Evolutionary conservation across 2,113 vertebrate species (phyloP).

Genomic region (Crotalus helleri): DNA sequence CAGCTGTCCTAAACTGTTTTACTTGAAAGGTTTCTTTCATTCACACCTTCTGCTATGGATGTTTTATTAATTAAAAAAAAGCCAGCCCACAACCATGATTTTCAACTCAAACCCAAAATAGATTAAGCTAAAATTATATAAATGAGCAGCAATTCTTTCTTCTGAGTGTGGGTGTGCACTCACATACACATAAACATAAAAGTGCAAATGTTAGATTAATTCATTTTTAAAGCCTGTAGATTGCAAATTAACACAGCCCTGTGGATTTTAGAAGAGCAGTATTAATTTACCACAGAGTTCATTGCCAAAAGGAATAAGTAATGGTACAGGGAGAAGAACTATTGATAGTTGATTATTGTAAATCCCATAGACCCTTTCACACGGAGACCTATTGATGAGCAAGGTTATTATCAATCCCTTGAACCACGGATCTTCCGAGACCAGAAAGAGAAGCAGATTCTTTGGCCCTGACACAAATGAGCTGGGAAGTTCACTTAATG

Average conservation of each 20-base stretch:
- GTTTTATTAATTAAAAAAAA: background rate
- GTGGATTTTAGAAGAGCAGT: slow-evolving; percentile 17
- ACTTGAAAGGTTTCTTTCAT: background rate
- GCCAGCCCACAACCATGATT: slow-evolving; percentile 5
- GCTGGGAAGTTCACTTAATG: slow-evolving; percentile 36
- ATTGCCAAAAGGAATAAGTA: slow-evolving; percentile 20
- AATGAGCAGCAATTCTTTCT: slow-evolving; percentile 15
- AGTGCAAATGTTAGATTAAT: slow-evolving; percentile 5
- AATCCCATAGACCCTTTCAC: slow-evolving; percentile 33
- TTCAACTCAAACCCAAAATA: slow-evolving; percentile 3
- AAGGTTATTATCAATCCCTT: slow-evolving; percentile 28
- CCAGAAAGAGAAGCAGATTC: slow-evolving; percentile 33
- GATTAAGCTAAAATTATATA: slow-evolving; percentile 22
- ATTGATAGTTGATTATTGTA: slow-evolving; percentile 39
- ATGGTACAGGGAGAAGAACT: slow-evolving; percentile 20
- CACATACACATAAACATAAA: background rate
- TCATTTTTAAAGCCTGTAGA: slow-evolving; percentile 5
- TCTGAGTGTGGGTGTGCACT: background rate
- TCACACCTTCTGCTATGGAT: background rate
- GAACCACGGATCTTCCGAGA: slow-evolving; percentile 28
- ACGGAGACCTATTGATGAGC: slow-evolving; percentile 19
- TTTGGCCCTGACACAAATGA: slow-evolving; percentile 32
- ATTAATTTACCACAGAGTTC: background rate
- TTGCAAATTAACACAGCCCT: background rate
- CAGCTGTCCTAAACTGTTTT: background rate